Evolutionary conservation across 2,113 vertebrate genomes (phyloP).

Genomic region (Indicator indicator): DNA sequence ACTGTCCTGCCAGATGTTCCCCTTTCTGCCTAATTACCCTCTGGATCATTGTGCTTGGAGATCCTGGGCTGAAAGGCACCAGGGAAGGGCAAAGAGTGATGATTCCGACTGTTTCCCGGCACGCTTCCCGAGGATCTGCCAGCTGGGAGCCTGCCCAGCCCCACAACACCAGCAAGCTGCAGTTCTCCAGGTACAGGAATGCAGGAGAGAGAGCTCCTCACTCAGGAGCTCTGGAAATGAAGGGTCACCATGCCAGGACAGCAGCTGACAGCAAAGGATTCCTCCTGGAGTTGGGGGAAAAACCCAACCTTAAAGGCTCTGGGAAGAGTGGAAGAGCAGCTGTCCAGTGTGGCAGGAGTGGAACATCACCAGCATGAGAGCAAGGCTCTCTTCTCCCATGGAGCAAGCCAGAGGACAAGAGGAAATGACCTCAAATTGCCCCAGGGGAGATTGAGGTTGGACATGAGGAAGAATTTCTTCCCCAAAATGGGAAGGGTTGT

Average conservation of each 20-base stretch:
- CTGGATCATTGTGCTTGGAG: not conserved
- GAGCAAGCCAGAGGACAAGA: too few species aligned
- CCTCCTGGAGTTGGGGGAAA: not conserved
- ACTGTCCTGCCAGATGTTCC: conserved; percentile 23
- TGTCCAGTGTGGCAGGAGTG: not conserved
- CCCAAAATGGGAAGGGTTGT: too few species aligned
- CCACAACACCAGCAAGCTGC: not conserved
- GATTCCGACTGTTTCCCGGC: not conserved
- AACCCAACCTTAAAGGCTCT: not conserved
- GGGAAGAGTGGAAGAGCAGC: not conserved
- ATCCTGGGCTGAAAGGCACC: conserved; percentile 15
- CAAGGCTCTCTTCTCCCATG: not conserved
- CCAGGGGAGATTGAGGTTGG: too few species aligned
- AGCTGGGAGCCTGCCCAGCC: not conserved
- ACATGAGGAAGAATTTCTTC: too few species aligned
- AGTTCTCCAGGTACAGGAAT: not conserved
- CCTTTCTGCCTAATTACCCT: not conserved
- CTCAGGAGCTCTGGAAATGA: not conserved
- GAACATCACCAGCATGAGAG: fast-evolving
- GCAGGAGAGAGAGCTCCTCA: not conserved
- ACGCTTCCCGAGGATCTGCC: not conserved
- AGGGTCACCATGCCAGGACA: not conserved
- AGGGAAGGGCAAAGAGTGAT: conserved; percentile 14
- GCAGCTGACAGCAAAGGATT: not conserved
- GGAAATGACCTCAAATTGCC: too few species aligned